Base-by-base conservation (phyloP, 2,888 invertebrate genomes). In the Drosophila mulleri region DNA sequence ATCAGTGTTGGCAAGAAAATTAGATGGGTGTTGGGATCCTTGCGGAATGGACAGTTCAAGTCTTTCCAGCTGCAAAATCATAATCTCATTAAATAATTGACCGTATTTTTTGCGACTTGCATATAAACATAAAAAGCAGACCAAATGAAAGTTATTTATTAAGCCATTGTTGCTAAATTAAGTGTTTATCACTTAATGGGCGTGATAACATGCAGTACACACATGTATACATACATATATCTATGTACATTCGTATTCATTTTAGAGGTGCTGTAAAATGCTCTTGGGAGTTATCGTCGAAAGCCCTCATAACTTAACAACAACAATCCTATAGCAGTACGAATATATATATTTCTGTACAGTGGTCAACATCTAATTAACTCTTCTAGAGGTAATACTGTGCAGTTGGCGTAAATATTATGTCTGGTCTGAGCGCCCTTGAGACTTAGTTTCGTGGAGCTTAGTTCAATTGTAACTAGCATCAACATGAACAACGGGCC, bases 1-100 rank as follows among this genome's bases (percentile, higher is more conserved):
- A 97, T 92, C 18, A 98, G 92, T 0, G 98, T 98, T 2, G 98
- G 98, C 48, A 98, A 94, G 57, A 96, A 96, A 91, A 96, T 95
- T 61, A 98, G 93, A 79, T 94, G 95, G 0, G 96, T 95, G 50
- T 95, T 94, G 42, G 94, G 90, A 90, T 98, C 96, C 62, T 95
- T 97, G 66, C 98, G 94, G 92, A 98, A 98, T 1, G 96, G 95
- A 91, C 97, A 97, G 16, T 95, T 95, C 60, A 94, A 94, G 92
- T 97, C 95, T 92, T 96, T 98, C 98, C 98, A 98, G 75, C 97
- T 97, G 90, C 41, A 94, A 94, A 23, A 65, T 47, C n/a, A 20
- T 20, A 18, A 35, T 2, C 32, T 45, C 23, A 45, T 39, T 71
- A 20, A 61, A 9, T 20, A n/a, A 48, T 26, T 29, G 8, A 8